Evolutionary conservation across 2,888 invertebrate species (phyloP), one percentile per base, ranked within the genome.

Genomic region (Meliscaeva auricollis): DNA sequence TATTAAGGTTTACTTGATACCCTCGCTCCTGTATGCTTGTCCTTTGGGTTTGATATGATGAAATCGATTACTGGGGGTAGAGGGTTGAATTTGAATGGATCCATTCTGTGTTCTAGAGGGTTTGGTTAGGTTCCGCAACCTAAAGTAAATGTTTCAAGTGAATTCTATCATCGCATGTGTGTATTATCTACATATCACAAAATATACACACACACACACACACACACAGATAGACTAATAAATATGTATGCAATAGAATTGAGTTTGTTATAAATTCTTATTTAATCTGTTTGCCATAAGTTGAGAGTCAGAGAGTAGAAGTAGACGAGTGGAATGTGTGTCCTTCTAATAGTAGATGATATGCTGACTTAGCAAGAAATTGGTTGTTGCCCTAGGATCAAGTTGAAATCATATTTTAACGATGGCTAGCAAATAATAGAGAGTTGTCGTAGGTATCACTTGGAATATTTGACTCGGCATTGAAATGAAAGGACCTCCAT

Each of bases 351-450:
- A 8, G 32, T 7, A 32, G 11, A 3, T 38, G 35, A 38, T 26
- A 38, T 50, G 66, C 48, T 66, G 66, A 66, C 48, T 72, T 68
- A 72, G 79, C 48, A 74, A 32, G 41, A 52, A 38, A 64, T 60
- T 70, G 35, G 30, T 58, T 70, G 50, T 72, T 80, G 80, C 75
- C 80, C 75, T 9, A 62, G 75, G 52, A 76, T 84, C 80, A 84
- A 84, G 80, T 68, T 13, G 80, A 72, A 80, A 72, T 84, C 84
- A 80, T 79, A 80, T 72, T 75, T 79, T 68, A 84, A 75, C 60
- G 70, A 79, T 46, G 4, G 17, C 74, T 20, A 73, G 52, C 73
- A 83, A 69, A 78, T 69, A 58, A 26, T 13, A 46, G 30, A 64
- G 46, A 20, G 13, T 17, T 1, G 58, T 46, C 22, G 15, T 0